Conservation (phyloP, 2,797 vertebrate genomes). For the Neosalanx taihuensis region DNA sequence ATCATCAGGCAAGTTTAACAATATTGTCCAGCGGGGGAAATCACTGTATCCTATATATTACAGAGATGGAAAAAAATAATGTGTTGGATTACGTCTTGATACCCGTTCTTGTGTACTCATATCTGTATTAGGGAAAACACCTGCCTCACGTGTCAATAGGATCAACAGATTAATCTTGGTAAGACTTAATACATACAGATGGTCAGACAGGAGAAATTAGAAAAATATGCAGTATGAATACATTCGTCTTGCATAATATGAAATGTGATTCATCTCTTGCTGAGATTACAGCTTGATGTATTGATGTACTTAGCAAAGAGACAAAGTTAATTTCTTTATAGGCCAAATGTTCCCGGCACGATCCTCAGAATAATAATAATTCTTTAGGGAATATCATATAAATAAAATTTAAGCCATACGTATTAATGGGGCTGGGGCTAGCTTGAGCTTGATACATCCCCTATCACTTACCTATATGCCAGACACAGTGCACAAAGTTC, state of each 20-base stretch:
- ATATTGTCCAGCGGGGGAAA: slow-evolving; percentile 53
- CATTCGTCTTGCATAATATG: slow-evolving; percentile 83
- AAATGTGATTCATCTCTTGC: slow-evolving; percentile 83
- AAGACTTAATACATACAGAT: slow-evolving; percentile 88
- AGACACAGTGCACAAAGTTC: slow-evolving; percentile 51
- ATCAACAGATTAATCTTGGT: slow-evolving; percentile 92
- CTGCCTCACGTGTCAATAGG: slow-evolving; percentile 82
- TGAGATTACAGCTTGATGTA: slow-evolving; percentile 86
- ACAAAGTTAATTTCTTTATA: slow-evolving; percentile 84
- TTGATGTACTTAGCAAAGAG: slow-evolving; percentile 80
- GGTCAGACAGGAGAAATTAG: slow-evolving; percentile 91
- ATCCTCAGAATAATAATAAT: slow-evolving; percentile 75
- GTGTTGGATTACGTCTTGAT: slow-evolving; percentile 81
- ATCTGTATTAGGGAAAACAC: slow-evolving; percentile 77
- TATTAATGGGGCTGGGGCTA: slow-evolving; percentile 70
- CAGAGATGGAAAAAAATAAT: slow-evolving; percentile 76
- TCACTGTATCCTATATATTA: slow-evolving; percentile 73
- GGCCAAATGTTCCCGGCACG: slow-evolving; percentile 74
- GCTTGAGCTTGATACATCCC: slow-evolving; percentile 63
- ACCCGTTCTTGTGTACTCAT: slow-evolving; percentile 79
- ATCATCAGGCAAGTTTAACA: slow-evolving; percentile 54
- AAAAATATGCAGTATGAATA: slow-evolving; percentile 93
- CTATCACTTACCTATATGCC: slow-evolving; percentile 51
- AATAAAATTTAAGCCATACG: slow-evolving; percentile 76
- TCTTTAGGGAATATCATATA: slow-evolving; percentile 74